Percentiles rank a stretch among this genome's conserved stretches.
phyloP scores from a whole-genome alignment of 1,140 invertebrate species.

The Frieseomelitta varia region DNA sequence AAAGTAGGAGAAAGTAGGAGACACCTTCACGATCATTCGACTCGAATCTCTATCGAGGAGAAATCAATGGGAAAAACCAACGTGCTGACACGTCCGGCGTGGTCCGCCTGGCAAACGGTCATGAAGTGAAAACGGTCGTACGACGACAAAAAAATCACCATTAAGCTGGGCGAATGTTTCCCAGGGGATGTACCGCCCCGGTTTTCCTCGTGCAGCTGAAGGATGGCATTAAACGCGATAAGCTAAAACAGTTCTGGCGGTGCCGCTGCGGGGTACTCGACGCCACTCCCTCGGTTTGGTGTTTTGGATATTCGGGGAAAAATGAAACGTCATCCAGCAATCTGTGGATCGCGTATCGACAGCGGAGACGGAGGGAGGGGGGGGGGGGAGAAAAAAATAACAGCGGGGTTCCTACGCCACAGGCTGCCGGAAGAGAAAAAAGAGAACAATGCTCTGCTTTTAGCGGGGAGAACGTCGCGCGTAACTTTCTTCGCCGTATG shows the following conservation, averaged over 20 bases:
- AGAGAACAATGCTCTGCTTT: constrained; percentile 62
- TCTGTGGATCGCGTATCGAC: constrained; percentile 29
- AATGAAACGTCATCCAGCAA: constrained; percentile 36
- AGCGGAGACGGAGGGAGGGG: neutral
- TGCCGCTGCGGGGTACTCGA: constrained; percentile 57
- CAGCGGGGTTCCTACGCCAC: neutral
- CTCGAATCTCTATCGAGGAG: neutral
- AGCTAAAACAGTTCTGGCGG: constrained; percentile 78
- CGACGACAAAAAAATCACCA: constrained; percentile 78
- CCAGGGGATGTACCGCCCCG: constrained; percentile 70
- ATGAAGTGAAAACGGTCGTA: constrained; percentile 72
- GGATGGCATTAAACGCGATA: constrained; percentile 77
- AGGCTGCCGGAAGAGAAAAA: constrained; percentile 27
- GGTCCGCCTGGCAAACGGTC: constrained; percentile 3
- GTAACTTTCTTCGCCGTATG: neutral
- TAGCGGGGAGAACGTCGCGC: constrained; percentile 74
- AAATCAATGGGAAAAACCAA: constrained; percentile 39
- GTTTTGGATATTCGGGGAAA: constrained; percentile 53
- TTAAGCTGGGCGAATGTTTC: constrained; percentile 77
- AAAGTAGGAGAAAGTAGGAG: too few relatives aligned
- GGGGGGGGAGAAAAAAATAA: neutral
- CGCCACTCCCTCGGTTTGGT: neutral
- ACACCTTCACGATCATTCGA: too few relatives aligned
- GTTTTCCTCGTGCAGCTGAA: constrained; percentile 49
- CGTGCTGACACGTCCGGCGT: constrained; percentile 36